phyloP scores from a whole-genome alignment of 2,888 invertebrate species.

The Magallana nippona region DNA sequence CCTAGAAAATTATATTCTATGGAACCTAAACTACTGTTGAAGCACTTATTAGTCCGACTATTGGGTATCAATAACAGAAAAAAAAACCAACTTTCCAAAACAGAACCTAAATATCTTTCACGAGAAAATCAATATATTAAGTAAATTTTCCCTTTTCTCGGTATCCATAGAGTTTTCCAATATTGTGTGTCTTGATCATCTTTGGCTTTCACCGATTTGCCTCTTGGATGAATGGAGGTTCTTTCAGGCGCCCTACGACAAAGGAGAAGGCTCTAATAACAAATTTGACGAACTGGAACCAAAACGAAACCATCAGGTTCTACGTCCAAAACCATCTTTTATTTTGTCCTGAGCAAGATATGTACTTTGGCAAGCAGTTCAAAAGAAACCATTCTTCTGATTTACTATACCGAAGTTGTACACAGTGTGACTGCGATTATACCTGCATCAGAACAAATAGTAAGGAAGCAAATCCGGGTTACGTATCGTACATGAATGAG shows the following conservation, averaged over 20 bases:
- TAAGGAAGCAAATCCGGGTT: neutral
- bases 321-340: neutral
- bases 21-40: too few relatives aligned
- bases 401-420: neutral
- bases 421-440: neutral
- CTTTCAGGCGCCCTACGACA: neutral
- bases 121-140: too few relatives aligned
- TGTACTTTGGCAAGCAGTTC: neutral
- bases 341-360: slow-evolving; percentile 20
- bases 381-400: neutral
- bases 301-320: neutral
- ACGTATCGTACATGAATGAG: neutral
- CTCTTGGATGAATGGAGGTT: neutral
- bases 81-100: too few relatives aligned
- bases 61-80: too few relatives aligned
- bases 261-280: neutral
- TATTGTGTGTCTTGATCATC: neutral
- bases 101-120: too few relatives aligned
- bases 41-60: too few relatives aligned
- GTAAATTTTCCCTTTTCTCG: too few relatives aligned
- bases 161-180: neutral
- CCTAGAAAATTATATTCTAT: too few relatives aligned
- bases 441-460: neutral
- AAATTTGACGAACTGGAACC: slow-evolving; percentile 7
- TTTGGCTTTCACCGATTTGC: neutral